Evolutionary conservation across 2,888 invertebrate genomes (phyloP).

Genomic region (Mimas tiliae): DNA sequence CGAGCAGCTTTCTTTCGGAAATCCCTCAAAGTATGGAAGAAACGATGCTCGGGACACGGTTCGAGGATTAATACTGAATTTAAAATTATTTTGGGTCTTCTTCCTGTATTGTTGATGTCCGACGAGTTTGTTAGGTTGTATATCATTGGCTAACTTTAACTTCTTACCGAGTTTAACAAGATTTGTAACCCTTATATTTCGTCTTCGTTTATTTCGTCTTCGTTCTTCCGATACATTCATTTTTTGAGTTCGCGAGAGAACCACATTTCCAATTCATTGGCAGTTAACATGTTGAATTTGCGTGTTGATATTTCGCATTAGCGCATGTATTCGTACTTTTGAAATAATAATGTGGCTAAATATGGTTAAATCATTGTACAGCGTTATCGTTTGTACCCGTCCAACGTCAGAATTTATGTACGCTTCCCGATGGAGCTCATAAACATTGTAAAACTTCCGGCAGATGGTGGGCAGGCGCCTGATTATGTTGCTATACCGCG

Average conservation of each 20-base stretch:
- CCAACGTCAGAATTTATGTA: slow-evolving; percentile 76
- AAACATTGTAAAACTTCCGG: slow-evolving; percentile 83
- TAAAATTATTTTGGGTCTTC: slow-evolving; percentile 75
- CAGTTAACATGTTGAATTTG: neutral
- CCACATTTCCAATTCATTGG: slow-evolving; percentile 16
- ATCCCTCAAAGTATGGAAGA: slow-evolving; percentile 78
- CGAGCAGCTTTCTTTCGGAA: slow-evolving; percentile 78
- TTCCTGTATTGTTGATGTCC: slow-evolving; percentile 63
- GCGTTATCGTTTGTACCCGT: slow-evolving; percentile 66
- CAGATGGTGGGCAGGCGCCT: slow-evolving; percentile 71
- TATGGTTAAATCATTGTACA: slow-evolving; percentile 63
- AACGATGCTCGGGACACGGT: slow-evolving; percentile 68
- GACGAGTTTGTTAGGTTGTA: slow-evolving; percentile 62
- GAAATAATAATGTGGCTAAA: slow-evolving; percentile 61
- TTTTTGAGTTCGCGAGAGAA: neutral
- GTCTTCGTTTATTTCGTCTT: slow-evolving; percentile 21
- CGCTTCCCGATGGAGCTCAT: slow-evolving; percentile 78
- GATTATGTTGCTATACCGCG: slow-evolving; percentile 61
- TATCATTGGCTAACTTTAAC: slow-evolving; percentile 60
- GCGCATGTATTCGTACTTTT: slow-evolving; percentile 31
- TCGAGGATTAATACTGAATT: slow-evolving; percentile 80
- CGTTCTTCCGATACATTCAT: slow-evolving; percentile 11
- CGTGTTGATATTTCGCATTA: slow-evolving; percentile 13
- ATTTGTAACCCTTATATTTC: slow-evolving; percentile 48
- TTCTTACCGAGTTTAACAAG: slow-evolving; percentile 50